phyloP scores from a whole-genome alignment of 2,113 vertebrate genomes.

The Polypterus bichir region DNA sequence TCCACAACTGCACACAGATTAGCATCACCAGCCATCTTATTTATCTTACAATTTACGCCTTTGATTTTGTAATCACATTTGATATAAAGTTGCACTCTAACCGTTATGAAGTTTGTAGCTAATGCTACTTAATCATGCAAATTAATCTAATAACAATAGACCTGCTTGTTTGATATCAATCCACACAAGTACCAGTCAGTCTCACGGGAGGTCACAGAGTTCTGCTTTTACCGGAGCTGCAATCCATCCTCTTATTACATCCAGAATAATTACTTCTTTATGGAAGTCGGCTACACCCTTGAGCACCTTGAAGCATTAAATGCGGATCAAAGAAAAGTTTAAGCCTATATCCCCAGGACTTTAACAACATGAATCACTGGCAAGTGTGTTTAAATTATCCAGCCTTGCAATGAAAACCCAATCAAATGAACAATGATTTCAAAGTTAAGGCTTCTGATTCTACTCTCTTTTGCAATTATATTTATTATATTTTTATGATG shows the following conservation, averaged over 20 bases:
- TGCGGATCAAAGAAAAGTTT: constrained; percentile 68
- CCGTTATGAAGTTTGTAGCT: constrained; percentile 1
- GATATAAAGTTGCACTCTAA: background rate
- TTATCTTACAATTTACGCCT: too few relatives aligned
- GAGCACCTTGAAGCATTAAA: constrained; percentile 55
- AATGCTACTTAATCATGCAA: constrained; percentile 18
- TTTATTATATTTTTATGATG: too few relatives aligned
- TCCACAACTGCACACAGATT: too few relatives aligned
- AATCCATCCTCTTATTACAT: constrained; percentile 19
- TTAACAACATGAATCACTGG: constrained; percentile 40
- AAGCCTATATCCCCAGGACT: constrained; percentile 53
- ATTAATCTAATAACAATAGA: constrained; percentile 24
- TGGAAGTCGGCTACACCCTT: constrained; percentile 34
- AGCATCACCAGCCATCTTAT: too few relatives aligned
- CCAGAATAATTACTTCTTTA: constrained; percentile 40
- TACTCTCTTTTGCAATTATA: background rate
- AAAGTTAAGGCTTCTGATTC: background rate
- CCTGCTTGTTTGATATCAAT: constrained; percentile 25
- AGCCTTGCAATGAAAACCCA: constrained; percentile 1
- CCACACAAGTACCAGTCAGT: constrained; percentile 14
- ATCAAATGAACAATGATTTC: background rate
- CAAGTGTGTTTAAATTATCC: constrained; percentile 7
- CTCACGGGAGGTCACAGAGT: constrained; percentile 23
- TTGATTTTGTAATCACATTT: background rate
- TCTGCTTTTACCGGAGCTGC: constrained; percentile 8